Conservation (phyloP, 2,113 vertebrate genomes). For the Prochilodus magdalenae region DNA sequence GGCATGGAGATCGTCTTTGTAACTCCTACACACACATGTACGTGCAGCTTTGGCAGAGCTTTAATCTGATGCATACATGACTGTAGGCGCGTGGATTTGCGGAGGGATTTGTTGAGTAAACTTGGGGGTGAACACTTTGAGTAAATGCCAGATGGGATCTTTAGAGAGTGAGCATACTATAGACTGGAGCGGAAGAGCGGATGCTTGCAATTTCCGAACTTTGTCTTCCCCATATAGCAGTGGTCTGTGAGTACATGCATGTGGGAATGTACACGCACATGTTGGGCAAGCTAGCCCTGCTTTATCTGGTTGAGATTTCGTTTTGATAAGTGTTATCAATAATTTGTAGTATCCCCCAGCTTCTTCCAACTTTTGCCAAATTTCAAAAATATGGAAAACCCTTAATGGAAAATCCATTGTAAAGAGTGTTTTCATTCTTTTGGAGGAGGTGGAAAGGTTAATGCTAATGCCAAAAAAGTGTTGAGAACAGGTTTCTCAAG, state of each 20-base stretch:
- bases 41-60: not conserved
- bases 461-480: no score
- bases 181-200: conserved; percentile 1
- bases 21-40: not conserved
- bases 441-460: no score
- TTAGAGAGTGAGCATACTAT: not conserved
- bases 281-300: no score
- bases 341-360: no score
- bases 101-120: conserved; percentile 50
- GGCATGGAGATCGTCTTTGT: conserved; percentile 1
- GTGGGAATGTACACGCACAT: not conserved
- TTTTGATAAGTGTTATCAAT: no score
- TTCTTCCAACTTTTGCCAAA: no score
- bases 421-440: no score
- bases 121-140: conserved; percentile 31
- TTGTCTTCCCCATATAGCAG: not conserved
- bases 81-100: conserved; percentile 4
- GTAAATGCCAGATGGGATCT: conserved; percentile 9
- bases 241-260: not conserved
- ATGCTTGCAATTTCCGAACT: not conserved
- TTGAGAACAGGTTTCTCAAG: no score
- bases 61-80: conserved; percentile 22
- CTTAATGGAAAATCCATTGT: no score
- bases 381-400: no score
- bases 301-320: no score